These are phyloP conservation scores for Caenorhabditis plicata DNA, from an alignment of 2,888 invertebrate genomes.

Conservation along the genomic window DNA sequence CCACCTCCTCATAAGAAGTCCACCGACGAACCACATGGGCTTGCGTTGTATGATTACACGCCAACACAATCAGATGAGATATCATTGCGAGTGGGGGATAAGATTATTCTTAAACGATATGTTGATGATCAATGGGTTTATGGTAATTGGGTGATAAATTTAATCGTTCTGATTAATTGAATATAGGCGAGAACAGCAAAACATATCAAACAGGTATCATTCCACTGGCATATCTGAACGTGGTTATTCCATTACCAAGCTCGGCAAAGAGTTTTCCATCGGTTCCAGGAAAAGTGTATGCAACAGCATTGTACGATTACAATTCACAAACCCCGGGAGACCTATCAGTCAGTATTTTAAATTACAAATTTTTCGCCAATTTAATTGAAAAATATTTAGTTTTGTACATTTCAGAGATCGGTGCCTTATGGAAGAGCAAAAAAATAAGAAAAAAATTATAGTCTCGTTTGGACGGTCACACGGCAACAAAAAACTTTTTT, in stretches of 20 bases:
- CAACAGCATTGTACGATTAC: slow-evolving; percentile 58
- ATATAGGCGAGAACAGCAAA: slow-evolving; percentile 41
- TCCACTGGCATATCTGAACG: slow-evolving; percentile 50
- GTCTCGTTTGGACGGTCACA: no score
- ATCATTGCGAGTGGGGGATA: slow-evolving; percentile 45
- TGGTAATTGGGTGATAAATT: slow-evolving; percentile 18
- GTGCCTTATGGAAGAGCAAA: no score
- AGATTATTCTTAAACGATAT: slow-evolving; percentile 49
- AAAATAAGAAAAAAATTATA: no score
- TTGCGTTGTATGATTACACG: slow-evolving; percentile 49
- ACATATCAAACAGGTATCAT: slow-evolving; percentile 50
- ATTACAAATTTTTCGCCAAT: no score
- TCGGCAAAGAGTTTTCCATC: slow-evolving; percentile 8
- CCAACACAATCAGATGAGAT: slow-evolving; percentile 54
- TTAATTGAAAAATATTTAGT: no score
- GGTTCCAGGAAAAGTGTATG: slow-evolving; percentile 7
- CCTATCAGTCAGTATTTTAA: slow-evolving; percentile 41
- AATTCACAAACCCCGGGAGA: slow-evolving; percentile 51
- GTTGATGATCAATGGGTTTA: slow-evolving; percentile 62
- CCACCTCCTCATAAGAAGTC: slow-evolving; percentile 1
- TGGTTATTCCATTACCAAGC: slow-evolving; percentile 48
- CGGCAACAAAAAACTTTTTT: no score
- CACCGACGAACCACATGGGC: slow-evolving; percentile 30
- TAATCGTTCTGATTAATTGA: background rate
- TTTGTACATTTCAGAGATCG: no score